Evolutionary conservation across 2,113 vertebrate species (phyloP).

Genomic region (Galeopterus variegatus): DNA sequence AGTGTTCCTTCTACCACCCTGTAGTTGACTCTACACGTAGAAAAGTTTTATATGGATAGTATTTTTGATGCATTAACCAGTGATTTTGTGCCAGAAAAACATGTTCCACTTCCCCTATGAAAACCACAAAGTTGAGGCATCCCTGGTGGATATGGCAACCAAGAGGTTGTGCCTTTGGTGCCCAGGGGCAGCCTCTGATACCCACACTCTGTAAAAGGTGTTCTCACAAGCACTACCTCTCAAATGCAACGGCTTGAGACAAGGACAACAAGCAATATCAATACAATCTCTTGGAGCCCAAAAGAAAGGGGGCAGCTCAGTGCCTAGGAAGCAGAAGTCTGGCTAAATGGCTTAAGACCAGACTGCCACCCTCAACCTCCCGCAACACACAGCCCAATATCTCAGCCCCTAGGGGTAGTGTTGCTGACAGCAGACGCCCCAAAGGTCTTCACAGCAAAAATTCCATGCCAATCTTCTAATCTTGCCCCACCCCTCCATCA

Average conservation of each 20-base stretch:
- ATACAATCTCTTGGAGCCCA: background rate
- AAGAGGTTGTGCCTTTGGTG: background rate
- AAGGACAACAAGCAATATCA: background rate
- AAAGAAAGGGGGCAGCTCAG: background rate
- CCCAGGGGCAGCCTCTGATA: background rate
- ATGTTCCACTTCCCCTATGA: background rate
- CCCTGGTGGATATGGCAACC: background rate
- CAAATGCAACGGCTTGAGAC: background rate
- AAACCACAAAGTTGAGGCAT: background rate
- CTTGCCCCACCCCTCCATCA: background rate
- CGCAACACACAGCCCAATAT: background rate
- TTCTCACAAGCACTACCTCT: background rate
- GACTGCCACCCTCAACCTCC: background rate
- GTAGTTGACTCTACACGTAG: background rate
- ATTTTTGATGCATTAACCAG: background rate
- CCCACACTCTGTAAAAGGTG: background rate
- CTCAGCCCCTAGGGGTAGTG: background rate
- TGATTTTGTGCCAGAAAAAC: slow-evolving; percentile 28
- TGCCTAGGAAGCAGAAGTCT: background rate
- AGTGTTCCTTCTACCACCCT: background rate
- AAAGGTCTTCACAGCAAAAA: background rate
- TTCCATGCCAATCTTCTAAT: background rate
- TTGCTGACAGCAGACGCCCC: background rate
- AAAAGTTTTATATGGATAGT: background rate
- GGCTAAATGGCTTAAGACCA: background rate